A percentile compares a stretch with the other conserved stretches of the same genome.
Evolutionary conservation across 2,113 vertebrate genomes (phyloP).

Genomic region (Sialia sialis): DNA sequence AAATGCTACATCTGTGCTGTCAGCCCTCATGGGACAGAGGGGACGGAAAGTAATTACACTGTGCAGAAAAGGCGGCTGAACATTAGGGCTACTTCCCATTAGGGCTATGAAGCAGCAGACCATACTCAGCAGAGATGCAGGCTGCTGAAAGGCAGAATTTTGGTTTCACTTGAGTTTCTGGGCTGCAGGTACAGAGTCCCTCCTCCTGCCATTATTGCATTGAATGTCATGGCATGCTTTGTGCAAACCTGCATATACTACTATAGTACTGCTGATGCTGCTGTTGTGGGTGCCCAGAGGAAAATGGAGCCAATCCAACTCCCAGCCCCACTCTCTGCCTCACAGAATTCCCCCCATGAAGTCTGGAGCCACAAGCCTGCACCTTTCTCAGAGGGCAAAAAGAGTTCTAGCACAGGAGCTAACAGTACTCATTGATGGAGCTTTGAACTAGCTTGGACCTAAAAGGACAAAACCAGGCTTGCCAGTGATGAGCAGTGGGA

Average conservation of each 20-base stretch:
- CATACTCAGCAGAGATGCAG: rapidly evolving
- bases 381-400: neutral
- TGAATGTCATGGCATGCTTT: neutral
- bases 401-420: neutral
- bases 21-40: neutral
- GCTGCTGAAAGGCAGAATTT: neutral
- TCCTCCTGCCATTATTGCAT: rapidly evolving
- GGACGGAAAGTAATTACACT: neutral
- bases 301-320: rapidly evolving
- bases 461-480: neutral
- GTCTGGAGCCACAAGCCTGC: neutral
- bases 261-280: neutral
- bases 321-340: neutral
- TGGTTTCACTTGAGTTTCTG: neutral
- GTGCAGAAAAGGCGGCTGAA: neutral
- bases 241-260: neutral
- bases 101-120: rapidly evolving
- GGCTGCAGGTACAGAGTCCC: neutral
- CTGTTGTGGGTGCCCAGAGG: neutral
- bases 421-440: neutral
- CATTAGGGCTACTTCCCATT: neutral
- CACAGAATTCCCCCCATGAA: neutral
- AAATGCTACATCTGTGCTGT: neutral
- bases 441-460: neutral
- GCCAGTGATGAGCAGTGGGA: neutral